These are phyloP conservation scores for Melanostigma gelatinosum DNA, from an alignment of 2,113 vertebrate species.

Conservation along the genomic window DNA sequence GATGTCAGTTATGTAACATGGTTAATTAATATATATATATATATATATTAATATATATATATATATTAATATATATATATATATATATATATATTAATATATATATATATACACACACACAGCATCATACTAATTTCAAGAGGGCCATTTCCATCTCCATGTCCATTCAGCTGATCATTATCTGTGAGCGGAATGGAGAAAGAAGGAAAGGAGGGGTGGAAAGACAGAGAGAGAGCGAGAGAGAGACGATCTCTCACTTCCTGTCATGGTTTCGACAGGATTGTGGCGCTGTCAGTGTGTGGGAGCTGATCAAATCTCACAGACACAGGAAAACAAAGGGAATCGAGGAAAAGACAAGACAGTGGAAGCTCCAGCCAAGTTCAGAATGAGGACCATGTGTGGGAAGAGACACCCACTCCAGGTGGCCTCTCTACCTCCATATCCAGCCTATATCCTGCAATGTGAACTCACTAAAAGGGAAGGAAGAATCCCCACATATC, in stretches of 20 bases:
- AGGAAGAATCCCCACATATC: constrained; percentile 6
- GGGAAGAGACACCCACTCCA: constrained; percentile 72
- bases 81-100: too few relatives aligned
- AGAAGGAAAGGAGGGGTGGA: constrained; percentile 1
- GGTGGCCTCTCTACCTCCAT: constrained; percentile 52
- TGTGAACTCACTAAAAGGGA: constrained; percentile 20
- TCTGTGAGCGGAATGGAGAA: constrained; percentile 5
- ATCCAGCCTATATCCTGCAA: constrained; percentile 35
- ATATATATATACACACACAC: too few relatives aligned
- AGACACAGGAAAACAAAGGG: constrained; percentile 50
- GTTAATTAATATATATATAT: constrained; percentile 39
- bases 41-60: too few relatives aligned
- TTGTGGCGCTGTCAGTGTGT: constrained; percentile 42
- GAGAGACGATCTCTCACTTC: constrained; percentile 22
- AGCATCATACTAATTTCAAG: constrained; percentile 49
- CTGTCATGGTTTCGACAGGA: constrained; percentile 37
- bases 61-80: too few relatives aligned
- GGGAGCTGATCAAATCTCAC: constrained; percentile 48
- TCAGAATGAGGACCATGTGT: constrained; percentile 64
- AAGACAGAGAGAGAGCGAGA: constrained; percentile 3
- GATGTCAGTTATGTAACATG: constrained; percentile 36
- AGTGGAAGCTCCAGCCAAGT: constrained; percentile 42
- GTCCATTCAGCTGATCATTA: constrained; percentile 42
- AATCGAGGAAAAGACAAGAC: constrained; percentile 45
- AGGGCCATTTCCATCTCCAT: constrained; percentile 45